phyloP scores from a whole-genome alignment of 2,113 vertebrate genomes.

The Pardalotus punctatus region DNA sequence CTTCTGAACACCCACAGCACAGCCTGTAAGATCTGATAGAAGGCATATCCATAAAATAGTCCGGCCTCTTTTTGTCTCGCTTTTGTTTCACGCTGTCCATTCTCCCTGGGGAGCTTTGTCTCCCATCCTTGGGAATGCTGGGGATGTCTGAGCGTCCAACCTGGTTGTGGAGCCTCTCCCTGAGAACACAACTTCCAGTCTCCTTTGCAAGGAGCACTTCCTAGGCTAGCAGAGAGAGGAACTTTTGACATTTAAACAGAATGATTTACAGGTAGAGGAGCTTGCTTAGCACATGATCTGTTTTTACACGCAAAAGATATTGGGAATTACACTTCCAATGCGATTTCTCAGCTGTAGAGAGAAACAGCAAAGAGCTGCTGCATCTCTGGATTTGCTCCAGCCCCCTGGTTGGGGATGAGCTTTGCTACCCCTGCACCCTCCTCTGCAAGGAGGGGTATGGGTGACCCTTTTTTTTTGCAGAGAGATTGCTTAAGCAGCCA shows the following conservation, averaged over 20 bases:
- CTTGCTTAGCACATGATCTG: neutral
- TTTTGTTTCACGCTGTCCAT: neutral
- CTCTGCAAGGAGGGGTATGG: neutral
- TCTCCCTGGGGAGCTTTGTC: neutral
- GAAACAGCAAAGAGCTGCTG: neutral
- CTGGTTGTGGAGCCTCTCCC: neutral
- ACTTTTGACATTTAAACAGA: neutral
- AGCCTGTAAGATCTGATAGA: neutral
- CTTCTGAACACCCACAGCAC: neutral
- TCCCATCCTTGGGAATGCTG: accelerated
- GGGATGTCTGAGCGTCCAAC: neutral
- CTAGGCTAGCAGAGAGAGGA: neutral
- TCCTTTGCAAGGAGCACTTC: neutral
- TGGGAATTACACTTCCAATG: neutral
- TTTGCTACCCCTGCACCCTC: neutral
- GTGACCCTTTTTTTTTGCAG: neutral
- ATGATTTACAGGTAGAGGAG: neutral
- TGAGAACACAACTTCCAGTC: accelerated
- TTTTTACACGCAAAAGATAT: neutral
- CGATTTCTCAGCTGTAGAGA: neutral
- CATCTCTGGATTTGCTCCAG: neutral
- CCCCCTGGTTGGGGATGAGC: neutral
- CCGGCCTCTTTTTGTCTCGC: accelerated
- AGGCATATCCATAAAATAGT: neutral
- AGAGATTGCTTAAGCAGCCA: slow-evolving; percentile 31